Conservation (phyloP, 2,113 vertebrate species). For the Ptilorrhoa leucosticta region DNA sequence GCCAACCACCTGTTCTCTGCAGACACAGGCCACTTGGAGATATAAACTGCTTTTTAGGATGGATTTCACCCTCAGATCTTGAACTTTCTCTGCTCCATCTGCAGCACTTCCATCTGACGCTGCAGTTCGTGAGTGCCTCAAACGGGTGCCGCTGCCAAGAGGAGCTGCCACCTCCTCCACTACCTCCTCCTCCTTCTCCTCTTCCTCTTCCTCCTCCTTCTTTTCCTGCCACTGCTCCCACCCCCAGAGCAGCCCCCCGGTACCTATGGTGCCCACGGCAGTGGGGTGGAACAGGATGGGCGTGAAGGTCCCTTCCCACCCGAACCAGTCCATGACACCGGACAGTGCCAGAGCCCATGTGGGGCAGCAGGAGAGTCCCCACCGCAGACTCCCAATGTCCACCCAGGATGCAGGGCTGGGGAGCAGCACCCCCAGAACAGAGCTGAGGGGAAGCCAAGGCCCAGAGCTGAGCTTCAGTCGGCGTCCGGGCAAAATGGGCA, state of each 20-base stretch:
- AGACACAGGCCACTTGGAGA: background rate
- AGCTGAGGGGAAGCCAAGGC: background rate
- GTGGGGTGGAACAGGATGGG: background rate
- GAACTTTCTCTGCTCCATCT: background rate
- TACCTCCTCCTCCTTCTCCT: background rate
- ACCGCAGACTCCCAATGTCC: background rate
- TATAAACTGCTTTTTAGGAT: background rate
- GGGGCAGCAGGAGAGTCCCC: background rate
- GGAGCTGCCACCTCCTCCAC: background rate
- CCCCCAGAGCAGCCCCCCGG: background rate
- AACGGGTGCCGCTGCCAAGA: background rate
- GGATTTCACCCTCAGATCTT: background rate
- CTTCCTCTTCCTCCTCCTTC: background rate
- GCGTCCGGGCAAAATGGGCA: background rate
- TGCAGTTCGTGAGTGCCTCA: background rate
- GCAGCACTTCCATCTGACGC: background rate
- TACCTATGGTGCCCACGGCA: background rate
- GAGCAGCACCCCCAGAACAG: background rate
- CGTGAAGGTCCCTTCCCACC: background rate
- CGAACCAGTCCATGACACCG: background rate
- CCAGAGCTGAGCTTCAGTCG: background rate
- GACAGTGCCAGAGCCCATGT: background rate
- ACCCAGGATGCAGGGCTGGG: background rate
- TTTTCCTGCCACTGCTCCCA: background rate
- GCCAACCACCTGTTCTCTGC: rapidly evolving